phyloP scores from a whole-genome alignment of 2,797 vertebrate species.

The Heterohyrax brucei region DNA sequence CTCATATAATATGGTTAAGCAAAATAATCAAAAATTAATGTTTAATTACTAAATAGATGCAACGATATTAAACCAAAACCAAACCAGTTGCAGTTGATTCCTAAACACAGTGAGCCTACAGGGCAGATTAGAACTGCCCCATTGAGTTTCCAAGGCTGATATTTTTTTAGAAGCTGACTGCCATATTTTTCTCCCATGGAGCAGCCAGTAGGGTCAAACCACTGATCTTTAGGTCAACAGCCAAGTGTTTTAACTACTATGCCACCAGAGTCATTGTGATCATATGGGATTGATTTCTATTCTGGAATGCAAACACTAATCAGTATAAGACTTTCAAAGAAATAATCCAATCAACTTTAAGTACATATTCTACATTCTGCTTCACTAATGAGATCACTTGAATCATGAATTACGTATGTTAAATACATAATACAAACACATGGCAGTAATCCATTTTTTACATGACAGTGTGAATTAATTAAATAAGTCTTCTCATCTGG shows the following conservation, averaged over 20 bases:
- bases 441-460: slow-evolving; percentile 48
- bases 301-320: slow-evolving; percentile 65
- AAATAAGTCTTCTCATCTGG: slow-evolving; percentile 53
- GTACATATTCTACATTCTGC: slow-evolving; percentile 58
- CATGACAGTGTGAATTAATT: slow-evolving; percentile 22
- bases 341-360: slow-evolving; percentile 67
- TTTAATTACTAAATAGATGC: not conserved
- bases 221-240: not conserved
- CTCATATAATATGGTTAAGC: slow-evolving; percentile 39
- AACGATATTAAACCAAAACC: not conserved
- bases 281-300: slow-evolving; percentile 36
- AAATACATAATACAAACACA: slow-evolving; percentile 58
- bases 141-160: not conserved
- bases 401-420: slow-evolving; percentile 60
- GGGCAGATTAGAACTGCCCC: not conserved
- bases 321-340: slow-evolving; percentile 26
- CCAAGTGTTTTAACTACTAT: not conserved
- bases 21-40: slow-evolving; percentile 32
- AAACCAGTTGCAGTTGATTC: not conserved
- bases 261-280: not conserved
- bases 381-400: slow-evolving; percentile 67
- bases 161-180: not conserved
- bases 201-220: not conserved
- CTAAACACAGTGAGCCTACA: not conserved
- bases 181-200: not conserved